Conservation (phyloP, 2,113 vertebrate genomes). For the Rhea pennata region DNA sequence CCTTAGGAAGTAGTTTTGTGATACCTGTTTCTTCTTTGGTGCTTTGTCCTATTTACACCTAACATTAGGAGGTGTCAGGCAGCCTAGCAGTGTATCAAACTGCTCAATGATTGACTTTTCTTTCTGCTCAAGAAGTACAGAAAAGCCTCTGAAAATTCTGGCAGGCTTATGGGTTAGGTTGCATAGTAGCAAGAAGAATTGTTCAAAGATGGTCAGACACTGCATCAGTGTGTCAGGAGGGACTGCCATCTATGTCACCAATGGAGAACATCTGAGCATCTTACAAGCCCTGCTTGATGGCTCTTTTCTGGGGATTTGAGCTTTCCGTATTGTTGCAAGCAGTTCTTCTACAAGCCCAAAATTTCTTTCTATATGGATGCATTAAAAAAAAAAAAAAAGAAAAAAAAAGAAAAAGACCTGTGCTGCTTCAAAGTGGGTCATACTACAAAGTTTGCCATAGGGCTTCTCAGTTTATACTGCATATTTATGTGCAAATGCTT, state of each 20-base stretch:
- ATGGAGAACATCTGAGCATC: neutral
- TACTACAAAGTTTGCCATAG: neutral
- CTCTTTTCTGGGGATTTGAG: neutral
- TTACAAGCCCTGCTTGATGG: neutral
- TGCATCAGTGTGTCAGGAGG: neutral
- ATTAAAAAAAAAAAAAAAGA: neutral
- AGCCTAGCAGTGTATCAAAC: neutral
- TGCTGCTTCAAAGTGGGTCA: neutral
- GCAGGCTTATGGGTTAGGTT: neutral
- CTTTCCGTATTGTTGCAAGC: neutral
- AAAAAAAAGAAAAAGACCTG: neutral
- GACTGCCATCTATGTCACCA: neutral
- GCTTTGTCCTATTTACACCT: neutral
- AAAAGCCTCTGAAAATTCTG: neutral
- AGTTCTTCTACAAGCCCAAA: neutral
- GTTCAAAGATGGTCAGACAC: neutral
- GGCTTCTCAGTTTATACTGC: neutral
- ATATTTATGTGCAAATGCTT: neutral
- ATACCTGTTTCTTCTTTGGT: neutral
- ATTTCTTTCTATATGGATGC: neutral
- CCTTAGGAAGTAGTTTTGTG: neutral
- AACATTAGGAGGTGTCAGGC: neutral
- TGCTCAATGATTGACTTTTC: neutral
- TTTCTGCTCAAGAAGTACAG: neutral
- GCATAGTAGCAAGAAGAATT: neutral